Evolutionary conservation across 1,140 invertebrate species (phyloP).

Genomic region (Neodiprion fabricii): DNA sequence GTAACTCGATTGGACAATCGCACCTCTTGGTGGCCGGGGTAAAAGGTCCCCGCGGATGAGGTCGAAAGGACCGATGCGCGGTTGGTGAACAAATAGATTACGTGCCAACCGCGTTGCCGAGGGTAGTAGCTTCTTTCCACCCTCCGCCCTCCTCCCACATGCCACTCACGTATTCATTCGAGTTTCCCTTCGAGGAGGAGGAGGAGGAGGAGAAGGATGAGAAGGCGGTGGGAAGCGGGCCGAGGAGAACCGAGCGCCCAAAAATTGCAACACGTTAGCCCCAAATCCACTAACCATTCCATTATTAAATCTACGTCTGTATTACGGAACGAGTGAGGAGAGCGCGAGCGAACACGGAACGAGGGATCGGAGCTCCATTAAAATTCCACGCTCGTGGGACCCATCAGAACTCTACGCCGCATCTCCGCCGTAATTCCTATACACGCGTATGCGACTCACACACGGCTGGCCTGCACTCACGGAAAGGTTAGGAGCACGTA

Average conservation of each 20-base stretch:
- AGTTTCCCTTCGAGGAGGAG: neutral
- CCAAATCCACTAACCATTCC: conserved; percentile 59
- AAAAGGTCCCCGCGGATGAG: neutral
- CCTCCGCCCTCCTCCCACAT: conserved; percentile 46
- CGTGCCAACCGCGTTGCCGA: conserved; percentile 52
- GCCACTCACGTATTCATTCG: conserved; percentile 59
- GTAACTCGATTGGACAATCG: conserved; percentile 1
- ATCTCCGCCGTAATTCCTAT: too few relatives aligned
- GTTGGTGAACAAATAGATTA: conserved; percentile 63
- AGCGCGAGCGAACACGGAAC: neutral
- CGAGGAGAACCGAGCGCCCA: conserved; percentile 33
- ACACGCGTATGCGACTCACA: too few relatives aligned
- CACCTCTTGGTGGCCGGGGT: neutral
- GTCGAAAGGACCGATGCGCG: conserved; percentile 26
- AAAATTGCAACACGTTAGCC: conserved; percentile 59
- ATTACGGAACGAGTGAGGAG: conserved; percentile 28
- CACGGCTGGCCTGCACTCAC: too few relatives aligned
- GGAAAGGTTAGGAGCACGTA: neutral
- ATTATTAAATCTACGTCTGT: conserved; percentile 61
- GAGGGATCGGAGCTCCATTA: conserved; percentile 1
- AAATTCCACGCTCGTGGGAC: neutral
- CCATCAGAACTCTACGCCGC: neutral
- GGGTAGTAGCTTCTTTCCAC: conserved; percentile 36
- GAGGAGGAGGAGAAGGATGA: neutral
- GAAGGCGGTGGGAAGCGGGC: conserved; percentile 18